Base-by-base conservation (phyloP, 2,888 invertebrate genomes). In the Venustoraphidia nigricollis region DNA sequence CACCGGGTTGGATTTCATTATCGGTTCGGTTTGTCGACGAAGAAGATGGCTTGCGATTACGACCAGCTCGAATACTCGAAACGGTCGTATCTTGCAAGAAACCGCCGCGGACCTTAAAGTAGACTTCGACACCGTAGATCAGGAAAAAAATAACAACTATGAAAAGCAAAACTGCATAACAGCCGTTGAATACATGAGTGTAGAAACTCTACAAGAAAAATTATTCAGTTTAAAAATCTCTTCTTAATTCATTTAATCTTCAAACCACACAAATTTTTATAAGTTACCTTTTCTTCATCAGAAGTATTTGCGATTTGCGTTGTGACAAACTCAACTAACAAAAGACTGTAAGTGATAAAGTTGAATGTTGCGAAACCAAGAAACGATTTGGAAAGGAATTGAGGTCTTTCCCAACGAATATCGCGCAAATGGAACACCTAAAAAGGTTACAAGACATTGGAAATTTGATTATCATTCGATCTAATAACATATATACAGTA, bases 111-210 rank as follows among this genome's bases (percentile, higher is more conserved):
- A 88, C 87, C 79, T 92, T 93, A 63, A 94, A 92, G 67, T 81
- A 94, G 9, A 94, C 92, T 69, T 93, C 92, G 14, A 93, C 87
- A 44, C 94, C 93, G 65, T 93, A 94, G 55, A 92, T 90, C 46
- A 94, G 77, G 69, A 93, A 94, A 71, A 93, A 91, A 11, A 91
- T 76, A 50, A 93, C 90, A 41, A 91, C 89, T 51, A 93, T 83
- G 63, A 93, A 83, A 51, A 93, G 76, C 45, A 94, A 72, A n/a
- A 86, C 82, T 2, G 93, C 93, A 64, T 93, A 93, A 65, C 88
- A 88, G 10, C 90, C 90, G 66, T 92, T 91, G 69, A 93, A 93
- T 37, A 93, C 77, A 65, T 88, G 86, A 55, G 84, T 81, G 66
- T 90, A 88, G 66, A 83, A 83, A 56, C 76, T 79, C 71, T 80